Percentiles rank a stretch among this genome's conserved stretches.
phyloP scores from a whole-genome alignment of 2,888 invertebrate species.

The Caenorhabditis drosophilae region DNA sequence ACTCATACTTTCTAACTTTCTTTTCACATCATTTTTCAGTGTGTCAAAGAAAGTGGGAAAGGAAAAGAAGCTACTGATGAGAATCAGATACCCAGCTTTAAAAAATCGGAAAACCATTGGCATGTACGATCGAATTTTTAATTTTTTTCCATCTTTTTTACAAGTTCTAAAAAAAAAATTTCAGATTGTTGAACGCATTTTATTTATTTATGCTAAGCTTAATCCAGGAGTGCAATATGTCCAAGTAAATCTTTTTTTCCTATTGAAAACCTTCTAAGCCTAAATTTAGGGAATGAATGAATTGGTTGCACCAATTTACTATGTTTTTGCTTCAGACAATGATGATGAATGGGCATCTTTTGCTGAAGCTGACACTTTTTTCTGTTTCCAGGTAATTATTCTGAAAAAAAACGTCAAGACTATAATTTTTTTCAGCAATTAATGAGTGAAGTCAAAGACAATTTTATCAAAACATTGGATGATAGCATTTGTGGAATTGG shows the following conservation, averaged over 20 bases:
- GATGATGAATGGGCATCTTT: constrained; percentile 82
- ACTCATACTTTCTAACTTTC: not conserved
- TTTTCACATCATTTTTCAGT: constrained; percentile 12
- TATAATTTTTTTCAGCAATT: constrained; percentile 81
- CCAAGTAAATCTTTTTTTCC: constrained; percentile 69
- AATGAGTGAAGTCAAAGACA: constrained; percentile 94
- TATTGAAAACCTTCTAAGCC: not conserved
- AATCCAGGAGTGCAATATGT: constrained; percentile 90
- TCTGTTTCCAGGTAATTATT: constrained; percentile 81
- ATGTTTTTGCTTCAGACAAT: constrained; percentile 90
- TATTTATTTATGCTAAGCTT: constrained; percentile 95
- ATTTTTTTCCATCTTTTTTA: not conserved
- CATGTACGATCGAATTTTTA: constrained; percentile 5
- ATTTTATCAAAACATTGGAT: constrained; percentile 91
- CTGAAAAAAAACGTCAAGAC: not conserved
- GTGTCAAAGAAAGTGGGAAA: constrained; percentile 35
- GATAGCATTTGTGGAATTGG: constrained; percentile 71
- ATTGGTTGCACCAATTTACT: constrained; percentile 96
- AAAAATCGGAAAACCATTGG: constrained; percentile 2
- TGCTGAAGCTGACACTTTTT: constrained; percentile 96
- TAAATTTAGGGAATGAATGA: constrained; percentile 93
- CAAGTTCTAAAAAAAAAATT: constrained; percentile 5
- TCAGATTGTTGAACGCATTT: constrained; percentile 80
- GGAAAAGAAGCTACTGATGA: too few relatives aligned
- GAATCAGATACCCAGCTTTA: too few relatives aligned